Evolutionary conservation across 2,888 invertebrate species (phyloP).

Genomic region (Parnassius orleans): DNA sequence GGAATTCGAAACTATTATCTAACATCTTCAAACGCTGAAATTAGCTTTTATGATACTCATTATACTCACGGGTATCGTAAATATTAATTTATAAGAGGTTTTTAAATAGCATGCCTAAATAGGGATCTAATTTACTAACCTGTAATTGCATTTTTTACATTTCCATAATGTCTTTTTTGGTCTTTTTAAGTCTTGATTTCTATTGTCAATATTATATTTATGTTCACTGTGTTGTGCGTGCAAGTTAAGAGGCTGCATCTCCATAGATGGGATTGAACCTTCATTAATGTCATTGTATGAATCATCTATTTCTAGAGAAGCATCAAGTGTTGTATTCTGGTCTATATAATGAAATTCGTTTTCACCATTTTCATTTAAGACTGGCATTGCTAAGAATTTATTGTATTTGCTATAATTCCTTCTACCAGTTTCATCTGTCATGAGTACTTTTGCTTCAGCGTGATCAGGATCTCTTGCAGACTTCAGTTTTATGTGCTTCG

Average conservation of each 20-base stretch:
- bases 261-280: constrained; percentile 61
- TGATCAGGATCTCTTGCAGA: constrained; percentile 92
- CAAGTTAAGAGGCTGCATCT: constrained; percentile 83
- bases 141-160: constrained; percentile 94
- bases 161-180: constrained; percentile 90
- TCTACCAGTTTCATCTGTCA: constrained; percentile 95
- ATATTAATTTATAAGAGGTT: no score
- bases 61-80: no score
- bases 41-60: no score
- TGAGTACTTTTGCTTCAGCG: constrained; percentile 89
- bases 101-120: no score
- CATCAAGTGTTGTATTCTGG: constrained; percentile 60
- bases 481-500: constrained; percentile 96
- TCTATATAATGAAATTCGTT: constrained; percentile 71
- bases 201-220: constrained; percentile 45
- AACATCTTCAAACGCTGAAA: no score
- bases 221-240: constrained; percentile 63
- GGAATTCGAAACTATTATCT: no score
- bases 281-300: constrained; percentile 72
- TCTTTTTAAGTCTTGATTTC: constrained; percentile 66
- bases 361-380: constrained; percentile 80
- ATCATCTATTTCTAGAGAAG: constrained; percentile 71
- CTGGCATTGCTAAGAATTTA: constrained; percentile 87
- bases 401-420: constrained; percentile 96
- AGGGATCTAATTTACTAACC: constrained; percentile 71